Evolutionary conservation across 2,888 invertebrate species (phyloP), one percentile per base, ranked within the genome.

Genomic region (Eristalis intricaria): DNA sequence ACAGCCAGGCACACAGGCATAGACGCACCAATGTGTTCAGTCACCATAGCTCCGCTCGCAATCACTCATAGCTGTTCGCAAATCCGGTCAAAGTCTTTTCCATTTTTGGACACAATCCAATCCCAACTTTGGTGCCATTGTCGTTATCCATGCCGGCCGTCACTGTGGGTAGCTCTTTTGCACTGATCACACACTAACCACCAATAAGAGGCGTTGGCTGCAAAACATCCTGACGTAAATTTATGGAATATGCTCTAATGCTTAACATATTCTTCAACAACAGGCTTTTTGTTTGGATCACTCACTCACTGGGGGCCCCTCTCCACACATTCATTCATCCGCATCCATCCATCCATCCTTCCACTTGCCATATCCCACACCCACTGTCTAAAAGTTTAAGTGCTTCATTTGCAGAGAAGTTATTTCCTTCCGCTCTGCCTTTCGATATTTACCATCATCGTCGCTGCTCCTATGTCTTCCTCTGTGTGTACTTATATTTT

Each of bases 381-480:
- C 71, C 76, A 85, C 80, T 81, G 80, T 76, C 76, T 80, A 32
- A 85, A 76, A 85, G 81, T 85, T 85, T 85, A 85, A 85, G 84
- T 85, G 84, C 84, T 81, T 85, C 84, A 85, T 81, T 85, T 81
- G 60, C 26, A 80, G 61, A 65, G 66, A 79, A 80, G 70, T 79
- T 84, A 71, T 84, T 80, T 76, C 80, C 75, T 80, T 84, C 80
- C 84, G 80, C 70, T 75, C 66, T 79, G 71, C 71, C 76, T 76
- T 64, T 81, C 81, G 76, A 81, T 81, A 85, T 85, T 76, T 85
- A 66, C 65, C 76, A 71, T 84, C 75, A 71, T 76, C 76, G 32
- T 80, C 58, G 43, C 66, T 61, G 22, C 64, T 63, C 63, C 58
- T 26, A 65, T 38, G 29, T 75, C 64, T 35, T 80, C 35, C 22